phyloP scores from a whole-genome alignment of 2,113 vertebrate species.

The Carassius auratus region DNA sequence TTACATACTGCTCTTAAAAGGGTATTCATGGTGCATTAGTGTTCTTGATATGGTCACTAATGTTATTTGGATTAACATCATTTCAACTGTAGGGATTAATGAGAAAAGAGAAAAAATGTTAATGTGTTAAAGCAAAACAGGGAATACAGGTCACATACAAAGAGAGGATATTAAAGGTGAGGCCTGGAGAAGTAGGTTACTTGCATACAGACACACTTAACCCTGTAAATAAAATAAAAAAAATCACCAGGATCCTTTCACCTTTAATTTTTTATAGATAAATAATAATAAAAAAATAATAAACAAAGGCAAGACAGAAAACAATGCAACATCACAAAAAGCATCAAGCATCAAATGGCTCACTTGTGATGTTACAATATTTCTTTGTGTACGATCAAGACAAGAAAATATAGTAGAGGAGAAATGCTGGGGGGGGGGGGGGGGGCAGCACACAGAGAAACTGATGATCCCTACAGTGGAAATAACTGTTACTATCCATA shows the following conservation, averaged over 20 bases:
- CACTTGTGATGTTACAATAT: constrained; percentile 45
- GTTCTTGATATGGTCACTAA: constrained; percentile 67
- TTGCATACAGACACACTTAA: constrained; percentile 46
- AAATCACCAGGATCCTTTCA: constrained; percentile 49
- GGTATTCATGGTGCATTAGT: constrained; percentile 75
- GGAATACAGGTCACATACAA: constrained; percentile 4
- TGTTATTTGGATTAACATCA: constrained; percentile 76
- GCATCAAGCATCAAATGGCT: background rate
- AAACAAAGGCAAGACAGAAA: constrained; percentile 13
- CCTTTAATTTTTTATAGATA: constrained; percentile 57
- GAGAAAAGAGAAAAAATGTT: constrained; percentile 49
- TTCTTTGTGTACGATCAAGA: constrained; percentile 29
- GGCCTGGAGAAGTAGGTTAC: constrained; percentile 31
- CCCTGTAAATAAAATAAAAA: background rate
- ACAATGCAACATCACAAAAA: constrained; percentile 34
- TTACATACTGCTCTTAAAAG: constrained; percentile 57
- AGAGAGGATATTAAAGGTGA: constrained; percentile 63
- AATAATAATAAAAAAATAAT: constrained; percentile 37
- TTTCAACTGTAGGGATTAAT: constrained; percentile 97
- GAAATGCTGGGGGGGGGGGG: constrained; percentile 61
- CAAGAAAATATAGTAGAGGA: constrained; percentile 37
- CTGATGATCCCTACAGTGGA: constrained; percentile 93
- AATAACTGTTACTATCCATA: constrained; percentile 75
- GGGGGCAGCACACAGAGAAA: constrained; percentile 70
- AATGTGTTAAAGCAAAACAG: constrained; percentile 51